Evolutionary conservation across 2,888 invertebrate species (phyloP).

Genomic region (Herminia tarsipennalis): DNA sequence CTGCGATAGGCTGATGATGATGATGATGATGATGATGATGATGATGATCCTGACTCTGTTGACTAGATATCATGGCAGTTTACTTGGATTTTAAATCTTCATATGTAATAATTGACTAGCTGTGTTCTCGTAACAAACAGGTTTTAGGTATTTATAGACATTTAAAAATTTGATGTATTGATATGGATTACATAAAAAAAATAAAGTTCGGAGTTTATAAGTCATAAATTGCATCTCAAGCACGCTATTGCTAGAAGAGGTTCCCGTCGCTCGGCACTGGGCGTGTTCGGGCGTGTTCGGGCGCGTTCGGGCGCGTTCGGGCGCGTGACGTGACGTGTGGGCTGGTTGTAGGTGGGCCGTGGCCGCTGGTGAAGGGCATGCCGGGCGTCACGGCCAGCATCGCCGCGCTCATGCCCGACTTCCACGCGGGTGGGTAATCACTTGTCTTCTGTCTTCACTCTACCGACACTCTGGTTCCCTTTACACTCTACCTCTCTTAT

Average conservation of each 20-base stretch:
- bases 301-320: constrained; percentile 8
- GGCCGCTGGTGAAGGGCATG: constrained; percentile 80
- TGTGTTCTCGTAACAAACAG: too few species aligned
- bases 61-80: too few species aligned
- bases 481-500: too few species aligned
- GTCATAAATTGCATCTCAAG: constrained; percentile 44
- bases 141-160: too few species aligned
- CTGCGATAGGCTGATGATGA: too few species aligned
- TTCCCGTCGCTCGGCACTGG: constrained; percentile 1
- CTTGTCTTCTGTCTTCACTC: constrained; percentile 66
- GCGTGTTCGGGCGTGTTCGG: constrained; percentile 1
- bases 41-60: too few species aligned
- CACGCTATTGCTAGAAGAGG: constrained; percentile 25
- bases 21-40: too few species aligned
- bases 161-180: too few species aligned
- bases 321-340: constrained; percentile 31
- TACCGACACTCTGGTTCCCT: constrained; percentile 76
- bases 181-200: not conserved
- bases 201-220: not conserved
- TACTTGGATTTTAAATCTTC: too few species aligned
- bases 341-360: constrained; percentile 65
- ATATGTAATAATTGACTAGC: too few species aligned
- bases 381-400: constrained; percentile 80
- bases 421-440: constrained; percentile 88
- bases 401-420: constrained; percentile 89